Conservation (phyloP, 2,797 vertebrate genomes). For the Chelonia mydas region DNA sequence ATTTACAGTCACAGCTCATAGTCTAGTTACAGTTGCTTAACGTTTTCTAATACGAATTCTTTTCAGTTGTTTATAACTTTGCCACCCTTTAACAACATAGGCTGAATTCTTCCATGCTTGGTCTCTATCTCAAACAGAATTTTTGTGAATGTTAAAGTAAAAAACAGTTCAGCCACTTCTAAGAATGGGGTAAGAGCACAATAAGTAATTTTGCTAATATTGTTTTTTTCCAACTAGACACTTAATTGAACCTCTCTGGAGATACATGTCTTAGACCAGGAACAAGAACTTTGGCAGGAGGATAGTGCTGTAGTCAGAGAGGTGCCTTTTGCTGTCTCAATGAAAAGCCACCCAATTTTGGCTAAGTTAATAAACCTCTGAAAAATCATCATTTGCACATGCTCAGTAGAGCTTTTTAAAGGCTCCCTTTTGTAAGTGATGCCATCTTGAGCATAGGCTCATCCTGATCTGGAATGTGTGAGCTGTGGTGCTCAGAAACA, state of each 20-base stretch:
- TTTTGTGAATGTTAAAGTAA: neutral
- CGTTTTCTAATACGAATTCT: neutral
- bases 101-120: neutral
- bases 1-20: neutral
- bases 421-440: too few relatives aligned
- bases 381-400: too few relatives aligned
- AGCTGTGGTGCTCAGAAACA: too few relatives aligned
- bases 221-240: neutral
- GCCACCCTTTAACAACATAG: neutral
- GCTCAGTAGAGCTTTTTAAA: too few relatives aligned
- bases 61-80: neutral
- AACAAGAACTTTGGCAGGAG: neutral
- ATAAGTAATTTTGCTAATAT: neutral
- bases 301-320: neutral
- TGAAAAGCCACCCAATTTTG: too few relatives aligned
- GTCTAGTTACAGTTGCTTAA: neutral
- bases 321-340: too few relatives aligned
- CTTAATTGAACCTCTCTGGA: neutral
- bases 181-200: neutral
- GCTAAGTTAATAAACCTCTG: too few relatives aligned
- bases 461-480: too few relatives aligned
- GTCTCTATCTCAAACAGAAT: neutral
- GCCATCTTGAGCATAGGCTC: too few relatives aligned
- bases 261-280: neutral
- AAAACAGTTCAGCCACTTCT: neutral